phyloP scores from a whole-genome alignment of 2,797 vertebrate genomes.

The Neosilurus hyrtlii region DNA sequence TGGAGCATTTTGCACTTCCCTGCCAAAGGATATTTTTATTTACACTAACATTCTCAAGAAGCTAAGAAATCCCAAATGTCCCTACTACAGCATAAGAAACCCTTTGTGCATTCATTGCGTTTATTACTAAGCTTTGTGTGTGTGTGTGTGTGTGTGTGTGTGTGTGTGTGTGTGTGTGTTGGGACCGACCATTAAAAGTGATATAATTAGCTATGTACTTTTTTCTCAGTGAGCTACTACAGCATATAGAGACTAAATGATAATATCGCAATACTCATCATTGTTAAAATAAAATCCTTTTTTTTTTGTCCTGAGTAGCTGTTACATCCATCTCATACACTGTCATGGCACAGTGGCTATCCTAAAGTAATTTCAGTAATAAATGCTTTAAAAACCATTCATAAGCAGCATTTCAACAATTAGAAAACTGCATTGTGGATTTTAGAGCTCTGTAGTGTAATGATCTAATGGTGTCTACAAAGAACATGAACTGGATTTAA shows the following conservation, averaged over 20 bases:
- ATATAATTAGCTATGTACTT: neutral
- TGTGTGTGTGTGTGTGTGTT: neutral
- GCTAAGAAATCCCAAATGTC: slow-evolving; percentile 50
- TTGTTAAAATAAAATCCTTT: neutral
- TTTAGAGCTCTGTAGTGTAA: neutral
- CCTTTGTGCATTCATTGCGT: slow-evolving; percentile 10
- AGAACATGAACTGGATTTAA: neutral
- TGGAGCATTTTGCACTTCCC: slow-evolving; percentile 62
- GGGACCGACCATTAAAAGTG: neutral
- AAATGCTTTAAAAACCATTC: neutral
- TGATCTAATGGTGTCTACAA: neutral
- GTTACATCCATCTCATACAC: slow-evolving; percentile 3
- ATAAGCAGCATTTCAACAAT: neutral
- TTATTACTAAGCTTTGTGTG: slow-evolving; percentile 22
- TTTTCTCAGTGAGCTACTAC: slow-evolving; percentile 1
- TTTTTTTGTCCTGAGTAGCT: slow-evolving; percentile 35
- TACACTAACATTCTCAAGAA: slow-evolving; percentile 63
- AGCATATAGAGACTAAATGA: neutral
- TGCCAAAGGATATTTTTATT: slow-evolving; percentile 78
- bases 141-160: slow-evolving; percentile 27
- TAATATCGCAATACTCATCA: neutral
- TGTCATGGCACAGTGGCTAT: neutral
- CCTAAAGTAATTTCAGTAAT: slow-evolving; percentile 9
- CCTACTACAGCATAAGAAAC: slow-evolving; percentile 21
- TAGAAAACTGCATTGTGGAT: neutral